Percentiles rank a stretch among this genome's conserved stretches.
Conservation (phyloP, 2,888 invertebrate species). For the Sthenelais limicola region DNA sequence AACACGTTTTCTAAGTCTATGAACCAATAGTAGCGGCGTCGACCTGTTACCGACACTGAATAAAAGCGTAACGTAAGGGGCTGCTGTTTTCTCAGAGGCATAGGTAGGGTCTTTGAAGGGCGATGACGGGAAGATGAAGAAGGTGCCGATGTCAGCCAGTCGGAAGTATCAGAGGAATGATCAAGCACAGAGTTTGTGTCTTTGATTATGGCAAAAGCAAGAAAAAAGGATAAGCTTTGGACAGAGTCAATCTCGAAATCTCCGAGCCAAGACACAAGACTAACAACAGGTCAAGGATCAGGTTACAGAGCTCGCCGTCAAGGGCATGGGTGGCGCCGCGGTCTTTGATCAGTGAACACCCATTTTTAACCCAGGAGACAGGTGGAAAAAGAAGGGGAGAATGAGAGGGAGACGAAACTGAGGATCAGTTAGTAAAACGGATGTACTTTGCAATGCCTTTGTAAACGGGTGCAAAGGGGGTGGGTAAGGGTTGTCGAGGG, state of each 20-base stretch:
- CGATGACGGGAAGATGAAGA: constrained; percentile 31
- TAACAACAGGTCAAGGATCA: constrained; percentile 37
- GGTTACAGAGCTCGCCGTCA: constrained; percentile 26
- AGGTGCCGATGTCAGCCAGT: constrained; percentile 26
- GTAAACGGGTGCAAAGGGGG: too few species aligned
- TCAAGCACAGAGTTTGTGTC: constrained; percentile 2
- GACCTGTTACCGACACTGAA: too few species aligned
- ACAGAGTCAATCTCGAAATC: too few species aligned
- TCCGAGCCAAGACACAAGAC: constrained; percentile 28
- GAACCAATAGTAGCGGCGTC: too few species aligned
- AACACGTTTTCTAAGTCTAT: too few species aligned
- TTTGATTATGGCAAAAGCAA: constrained; percentile 20
- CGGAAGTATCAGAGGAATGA: constrained; percentile 29
- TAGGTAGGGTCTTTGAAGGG: constrained; percentile 20
- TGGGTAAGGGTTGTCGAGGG: too few species aligned
- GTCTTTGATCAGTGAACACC: constrained; percentile 27
- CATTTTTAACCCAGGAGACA: too few species aligned
- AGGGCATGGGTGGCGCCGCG: constrained; percentile 20
- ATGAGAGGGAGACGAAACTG: too few species aligned
- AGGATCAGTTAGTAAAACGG: too few species aligned
- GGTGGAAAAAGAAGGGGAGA: too few species aligned
- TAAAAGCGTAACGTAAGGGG: too few species aligned
- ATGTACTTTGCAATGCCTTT: too few species aligned
- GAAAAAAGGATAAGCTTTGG: constrained; percentile 14
- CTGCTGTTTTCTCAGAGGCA: constrained; percentile 29